Conservation (phyloP, 2,113 vertebrate species). For the Acrocephalus arundinaceus region DNA sequence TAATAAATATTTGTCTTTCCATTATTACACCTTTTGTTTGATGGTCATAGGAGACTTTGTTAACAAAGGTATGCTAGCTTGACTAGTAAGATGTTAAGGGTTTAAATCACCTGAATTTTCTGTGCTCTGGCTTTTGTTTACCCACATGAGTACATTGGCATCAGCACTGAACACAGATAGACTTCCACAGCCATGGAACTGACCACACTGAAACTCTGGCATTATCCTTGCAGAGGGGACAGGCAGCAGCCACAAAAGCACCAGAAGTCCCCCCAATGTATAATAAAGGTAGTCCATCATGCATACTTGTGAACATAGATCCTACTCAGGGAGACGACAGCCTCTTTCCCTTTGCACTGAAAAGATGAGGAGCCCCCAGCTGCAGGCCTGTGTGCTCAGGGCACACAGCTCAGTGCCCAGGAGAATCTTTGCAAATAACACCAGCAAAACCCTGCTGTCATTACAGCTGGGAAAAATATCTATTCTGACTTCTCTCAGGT, state of each 20-base stretch:
- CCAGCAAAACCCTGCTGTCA: neutral
- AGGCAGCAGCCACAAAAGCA: neutral
- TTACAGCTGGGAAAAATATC: neutral
- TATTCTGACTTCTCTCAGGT: neutral
- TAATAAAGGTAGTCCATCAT: neutral
- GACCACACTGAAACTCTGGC: neutral
- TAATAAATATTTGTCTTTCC: neutral
- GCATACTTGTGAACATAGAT: neutral
- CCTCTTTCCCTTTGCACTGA: neutral
- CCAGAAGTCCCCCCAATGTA: neutral
- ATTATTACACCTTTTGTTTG: neutral
- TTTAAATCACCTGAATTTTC: neutral
- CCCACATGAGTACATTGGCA: neutral
- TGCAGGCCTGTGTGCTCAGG: accelerated
- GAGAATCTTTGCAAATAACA: neutral
- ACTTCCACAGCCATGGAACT: neutral
- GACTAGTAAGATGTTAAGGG: neutral
- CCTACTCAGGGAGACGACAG: neutral
- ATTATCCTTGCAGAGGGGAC: neutral
- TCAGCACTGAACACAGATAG: neutral
- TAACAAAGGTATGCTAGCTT: neutral
- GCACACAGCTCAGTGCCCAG: neutral
- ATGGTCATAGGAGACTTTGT: neutral
- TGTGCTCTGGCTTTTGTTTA: neutral
- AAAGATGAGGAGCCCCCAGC: neutral